phyloP scores from a whole-genome alignment of 2,113 vertebrate species.

The Desmodus rotundus region DNA sequence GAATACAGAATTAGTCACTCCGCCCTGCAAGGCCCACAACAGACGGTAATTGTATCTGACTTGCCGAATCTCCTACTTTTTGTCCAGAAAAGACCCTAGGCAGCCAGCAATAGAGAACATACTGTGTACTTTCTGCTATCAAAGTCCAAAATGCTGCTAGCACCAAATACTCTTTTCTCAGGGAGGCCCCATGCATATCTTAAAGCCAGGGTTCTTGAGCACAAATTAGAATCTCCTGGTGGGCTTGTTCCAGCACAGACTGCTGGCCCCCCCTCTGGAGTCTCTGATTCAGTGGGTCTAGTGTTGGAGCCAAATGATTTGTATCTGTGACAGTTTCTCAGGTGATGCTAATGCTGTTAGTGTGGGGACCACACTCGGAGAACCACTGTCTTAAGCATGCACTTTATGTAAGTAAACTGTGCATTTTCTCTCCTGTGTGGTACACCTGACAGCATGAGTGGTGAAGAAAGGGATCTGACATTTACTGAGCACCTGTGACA shows the following conservation, averaged over 20 bases:
- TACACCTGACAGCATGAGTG: neutral
- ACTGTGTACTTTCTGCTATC: neutral
- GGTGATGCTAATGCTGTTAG: neutral
- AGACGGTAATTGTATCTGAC: neutral
- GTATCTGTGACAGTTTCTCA: neutral
- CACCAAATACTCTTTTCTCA: neutral
- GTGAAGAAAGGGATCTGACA: neutral
- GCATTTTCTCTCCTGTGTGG: neutral
- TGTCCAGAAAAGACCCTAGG: neutral
- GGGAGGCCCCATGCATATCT: neutral
- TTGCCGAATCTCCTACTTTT: neutral
- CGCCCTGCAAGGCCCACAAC: neutral
- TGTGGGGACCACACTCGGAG: neutral
- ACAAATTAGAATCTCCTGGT: neutral
- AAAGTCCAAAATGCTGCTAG: neutral
- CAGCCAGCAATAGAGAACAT: neutral
- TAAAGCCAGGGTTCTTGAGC: neutral
- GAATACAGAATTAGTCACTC: neutral
- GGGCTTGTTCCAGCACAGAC: neutral
- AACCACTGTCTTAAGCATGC: neutral
- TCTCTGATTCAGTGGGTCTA: neutral
- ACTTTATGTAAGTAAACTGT: neutral
- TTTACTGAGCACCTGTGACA: conserved; percentile 18
- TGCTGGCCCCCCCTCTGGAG: no score
- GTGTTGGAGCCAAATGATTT: neutral